phyloP scores from a whole-genome alignment of 2,888 invertebrate genomes.

The Epistrophella euchroma region DNA sequence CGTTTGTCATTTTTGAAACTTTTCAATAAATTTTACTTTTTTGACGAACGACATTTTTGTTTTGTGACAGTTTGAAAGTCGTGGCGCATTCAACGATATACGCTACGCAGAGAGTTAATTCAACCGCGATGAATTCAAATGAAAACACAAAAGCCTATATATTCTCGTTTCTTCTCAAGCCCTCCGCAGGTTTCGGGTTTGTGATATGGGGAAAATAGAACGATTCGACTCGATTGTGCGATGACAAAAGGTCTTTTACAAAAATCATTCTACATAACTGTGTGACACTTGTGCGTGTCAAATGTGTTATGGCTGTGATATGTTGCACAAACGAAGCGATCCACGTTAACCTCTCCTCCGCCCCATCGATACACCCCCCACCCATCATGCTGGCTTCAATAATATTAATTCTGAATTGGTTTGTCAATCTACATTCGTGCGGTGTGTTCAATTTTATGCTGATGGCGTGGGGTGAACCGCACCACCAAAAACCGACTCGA shows the following conservation, averaged over 20 bases:
- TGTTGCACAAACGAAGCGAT: conserved; percentile 33
- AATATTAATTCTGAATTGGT: conserved; percentile 32
- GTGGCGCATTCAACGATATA: conserved; percentile 38
- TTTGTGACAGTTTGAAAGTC: conserved; percentile 30
- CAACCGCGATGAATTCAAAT: conserved; percentile 69
- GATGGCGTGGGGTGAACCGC: conserved; percentile 48
- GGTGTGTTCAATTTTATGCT: conserved; percentile 57
- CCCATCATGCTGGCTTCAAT: neutral
- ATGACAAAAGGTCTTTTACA: conserved; percentile 15
- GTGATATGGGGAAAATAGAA: neutral
- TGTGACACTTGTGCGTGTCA: conserved; percentile 30
- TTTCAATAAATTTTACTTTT: conserved; percentile 8
- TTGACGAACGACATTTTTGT: conserved; percentile 30
- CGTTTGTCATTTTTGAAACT: conserved; percentile 2
- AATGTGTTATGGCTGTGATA: conserved; percentile 18
- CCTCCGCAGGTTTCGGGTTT: neutral
- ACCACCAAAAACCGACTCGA: neutral
- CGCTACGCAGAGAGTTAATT: conserved; percentile 49
- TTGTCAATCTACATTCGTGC: conserved; percentile 63
- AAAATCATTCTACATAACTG: neutral
- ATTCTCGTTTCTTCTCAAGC: neutral
- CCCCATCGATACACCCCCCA: neutral
- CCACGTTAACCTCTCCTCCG: too few relatives aligned
- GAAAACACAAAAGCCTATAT: conserved; percentile 14
- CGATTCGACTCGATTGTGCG: too few relatives aligned